Percentiles rank a stretch among this genome's conserved stretches.
Conservation (phyloP, 2,797 vertebrate species). For the Poliocrania exsul region DNA sequence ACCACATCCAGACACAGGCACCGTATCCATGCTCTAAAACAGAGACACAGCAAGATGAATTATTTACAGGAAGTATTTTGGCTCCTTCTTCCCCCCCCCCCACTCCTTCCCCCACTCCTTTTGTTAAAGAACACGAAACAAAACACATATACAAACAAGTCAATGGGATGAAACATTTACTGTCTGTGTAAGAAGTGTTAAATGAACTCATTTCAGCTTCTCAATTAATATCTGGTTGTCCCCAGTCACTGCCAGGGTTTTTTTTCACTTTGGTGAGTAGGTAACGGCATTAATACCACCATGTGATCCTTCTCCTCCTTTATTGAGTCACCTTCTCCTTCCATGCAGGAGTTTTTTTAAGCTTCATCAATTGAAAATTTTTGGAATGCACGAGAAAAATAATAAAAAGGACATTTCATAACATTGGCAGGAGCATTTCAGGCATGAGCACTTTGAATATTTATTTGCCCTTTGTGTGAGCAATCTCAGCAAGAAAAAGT, state of each 20-base stretch:
- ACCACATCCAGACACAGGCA: not conserved
- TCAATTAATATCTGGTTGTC: not conserved
- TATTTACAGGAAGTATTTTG: not conserved
- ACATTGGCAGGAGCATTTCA: not conserved
- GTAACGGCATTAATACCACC: not conserved
- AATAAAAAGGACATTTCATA: conserved; percentile 4
- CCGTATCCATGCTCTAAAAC: not conserved
- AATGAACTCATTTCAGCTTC: not conserved
- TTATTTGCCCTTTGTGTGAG: conserved; percentile 43
- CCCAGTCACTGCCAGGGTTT: not conserved
- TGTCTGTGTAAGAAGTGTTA: not conserved
- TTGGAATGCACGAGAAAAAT: not conserved
- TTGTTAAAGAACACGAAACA: not conserved
- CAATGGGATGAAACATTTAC: not conserved
- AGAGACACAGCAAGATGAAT: not conserved
- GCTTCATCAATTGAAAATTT: not conserved
- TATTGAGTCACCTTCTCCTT: not conserved
- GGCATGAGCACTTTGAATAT: conserved; percentile 34
- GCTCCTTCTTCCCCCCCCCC: rapidly evolving
- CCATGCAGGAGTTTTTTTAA: not conserved
- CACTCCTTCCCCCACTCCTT: too few species aligned
- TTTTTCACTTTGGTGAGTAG: not conserved
- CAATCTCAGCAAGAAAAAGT: conserved; percentile 20
- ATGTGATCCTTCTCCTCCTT: not conserved
- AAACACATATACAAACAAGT: not conserved